Percentiles rank a stretch among this genome's conserved stretches.
phyloP scores from a whole-genome alignment of 2,797 vertebrate genomes.

The Anolis apletophallus region DNA sequence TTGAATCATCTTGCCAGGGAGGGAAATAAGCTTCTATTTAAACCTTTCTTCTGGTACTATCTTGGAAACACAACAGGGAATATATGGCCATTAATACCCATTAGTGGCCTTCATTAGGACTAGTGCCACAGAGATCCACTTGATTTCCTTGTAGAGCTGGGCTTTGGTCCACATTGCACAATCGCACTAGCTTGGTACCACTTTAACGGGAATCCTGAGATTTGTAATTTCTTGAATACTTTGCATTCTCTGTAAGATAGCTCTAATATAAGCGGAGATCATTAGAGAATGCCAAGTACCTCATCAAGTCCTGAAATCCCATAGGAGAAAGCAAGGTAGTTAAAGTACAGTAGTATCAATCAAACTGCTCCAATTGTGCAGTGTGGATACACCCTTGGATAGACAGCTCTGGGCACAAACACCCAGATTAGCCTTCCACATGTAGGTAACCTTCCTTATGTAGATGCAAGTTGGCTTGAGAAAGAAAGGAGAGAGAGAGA shows the following conservation, averaged over 20 bases:
- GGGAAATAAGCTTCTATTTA: slow-evolving; percentile 52
- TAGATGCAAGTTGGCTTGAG: too few relatives aligned
- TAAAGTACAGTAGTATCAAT: neutral
- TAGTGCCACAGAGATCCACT: neutral
- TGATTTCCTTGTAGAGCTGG: neutral
- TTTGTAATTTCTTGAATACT: neutral
- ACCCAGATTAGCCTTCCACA: too few relatives aligned
- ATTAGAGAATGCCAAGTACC: neutral
- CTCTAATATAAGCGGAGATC: neutral
- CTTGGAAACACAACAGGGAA: slow-evolving; percentile 50
- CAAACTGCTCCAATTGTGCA: neutral
- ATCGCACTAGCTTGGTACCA: neutral
- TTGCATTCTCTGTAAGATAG: neutral
- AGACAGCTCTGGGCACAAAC: too few relatives aligned
- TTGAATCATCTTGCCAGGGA: slow-evolving; percentile 56
- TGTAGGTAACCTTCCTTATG: too few relatives aligned
- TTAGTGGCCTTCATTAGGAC: neutral
- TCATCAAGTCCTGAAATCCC: neutral
- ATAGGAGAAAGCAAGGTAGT: neutral
- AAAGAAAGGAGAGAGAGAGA: neutral
- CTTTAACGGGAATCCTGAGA: neutral
- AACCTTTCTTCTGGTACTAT: slow-evolving; percentile 38
- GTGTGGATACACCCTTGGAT: too few relatives aligned
- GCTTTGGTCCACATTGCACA: neutral
- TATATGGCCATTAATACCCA: slow-evolving; percentile 36